These are phyloP conservation scores for Subacronicta megacephala DNA, from an alignment of 2,888 invertebrate genomes.

Conservation along the genomic window DNA sequence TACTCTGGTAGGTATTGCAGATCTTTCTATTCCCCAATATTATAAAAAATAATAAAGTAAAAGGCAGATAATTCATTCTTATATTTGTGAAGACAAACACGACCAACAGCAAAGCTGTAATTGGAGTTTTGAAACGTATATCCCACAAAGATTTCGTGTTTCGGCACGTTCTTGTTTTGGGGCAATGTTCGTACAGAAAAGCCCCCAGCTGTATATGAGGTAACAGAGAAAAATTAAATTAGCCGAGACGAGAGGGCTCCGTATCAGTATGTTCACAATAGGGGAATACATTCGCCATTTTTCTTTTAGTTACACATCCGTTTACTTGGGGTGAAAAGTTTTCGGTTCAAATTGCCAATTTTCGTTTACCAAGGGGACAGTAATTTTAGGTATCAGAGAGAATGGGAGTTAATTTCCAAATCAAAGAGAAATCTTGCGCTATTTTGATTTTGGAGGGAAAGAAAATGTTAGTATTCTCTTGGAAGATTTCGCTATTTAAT, in stretches of 20 bases:
- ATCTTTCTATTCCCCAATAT: too few species aligned
- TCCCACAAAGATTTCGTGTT: slow-evolving; percentile 44
- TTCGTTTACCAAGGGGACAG: slow-evolving; percentile 51
- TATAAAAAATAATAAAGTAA: not conserved
- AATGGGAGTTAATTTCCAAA: slow-evolving; percentile 51
- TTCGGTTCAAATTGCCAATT: slow-evolving; percentile 59
- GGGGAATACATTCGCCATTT: slow-evolving; percentile 62
- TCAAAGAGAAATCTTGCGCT: slow-evolving; percentile 48
- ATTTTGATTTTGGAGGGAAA: slow-evolving; percentile 16
- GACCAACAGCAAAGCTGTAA: slow-evolving; percentile 37
- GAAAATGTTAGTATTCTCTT: not conserved
- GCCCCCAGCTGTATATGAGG: slow-evolving; percentile 40
- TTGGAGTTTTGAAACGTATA: slow-evolving; percentile 40
- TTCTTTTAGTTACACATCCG: slow-evolving; percentile 63
- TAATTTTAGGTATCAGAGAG: slow-evolving; percentile 45
- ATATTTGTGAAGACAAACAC: slow-evolving; percentile 36
- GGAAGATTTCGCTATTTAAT: not conserved
- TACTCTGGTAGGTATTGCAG: too few species aligned
- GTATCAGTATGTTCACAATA: slow-evolving; percentile 52
- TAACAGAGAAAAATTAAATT: slow-evolving; percentile 59
- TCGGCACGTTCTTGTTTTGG: slow-evolving; percentile 53
- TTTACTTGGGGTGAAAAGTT: slow-evolving; percentile 52
- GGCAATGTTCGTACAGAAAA: slow-evolving; percentile 38
- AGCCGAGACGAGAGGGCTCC: slow-evolving; percentile 49
- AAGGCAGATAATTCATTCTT: slow-evolving; percentile 19